Evolutionary conservation across 2,797 vertebrate genomes (phyloP), one percentile per base, ranked within the genome.

Genomic region (Chelonia mydas): DNA sequence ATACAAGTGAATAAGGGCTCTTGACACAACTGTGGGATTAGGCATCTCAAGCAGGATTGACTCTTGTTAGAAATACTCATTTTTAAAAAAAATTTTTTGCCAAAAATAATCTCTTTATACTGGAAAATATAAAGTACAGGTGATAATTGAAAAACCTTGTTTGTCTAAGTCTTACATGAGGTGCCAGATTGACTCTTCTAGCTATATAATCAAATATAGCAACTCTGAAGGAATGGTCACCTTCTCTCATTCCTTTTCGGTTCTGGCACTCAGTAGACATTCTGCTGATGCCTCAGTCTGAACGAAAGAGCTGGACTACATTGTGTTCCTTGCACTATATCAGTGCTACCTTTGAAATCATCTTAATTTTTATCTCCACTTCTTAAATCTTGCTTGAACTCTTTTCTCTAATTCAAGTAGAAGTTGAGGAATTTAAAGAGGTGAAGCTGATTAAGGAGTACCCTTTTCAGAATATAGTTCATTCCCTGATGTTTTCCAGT

Each of bases 371-470:
- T 90, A 45, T 16, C 76, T 1, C 21, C 15, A 68, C 31, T 87
- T 9, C 27, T 88, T 91, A 94, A 94, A 77, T 84, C 33, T 25
- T 57, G 3, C 45, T 92, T 89, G 50, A 95, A 65, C 88, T 54
- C 90, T 87, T 91, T 47, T n/a, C 37, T 92, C n/a, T 85, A 37
- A 37, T 88, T 95, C 37, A 59, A 2, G 87, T 82, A 83, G 87
- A 78, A 53, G 76, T 81, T 90, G 16, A 28, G 53, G 15, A 27
- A 31, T 72, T 41, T 37, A 50, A 78, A 50, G 47, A 2, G 76
- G 82, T 87, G 54, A n/a, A 19, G 1, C 2, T 81, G 68, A 0
- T 23, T 91, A 33, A 19, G 90, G 80, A 6, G 47, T 87, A 4
- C 83, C 54, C 3, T 50, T 81, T 76, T 27, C 41, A 57, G 84